Percentiles rank a stretch among this genome's conserved stretches.
These are phyloP conservation scores for Eulithis prunata DNA, from an alignment of 2,888 invertebrate species.

Conservation along the genomic window DNA sequence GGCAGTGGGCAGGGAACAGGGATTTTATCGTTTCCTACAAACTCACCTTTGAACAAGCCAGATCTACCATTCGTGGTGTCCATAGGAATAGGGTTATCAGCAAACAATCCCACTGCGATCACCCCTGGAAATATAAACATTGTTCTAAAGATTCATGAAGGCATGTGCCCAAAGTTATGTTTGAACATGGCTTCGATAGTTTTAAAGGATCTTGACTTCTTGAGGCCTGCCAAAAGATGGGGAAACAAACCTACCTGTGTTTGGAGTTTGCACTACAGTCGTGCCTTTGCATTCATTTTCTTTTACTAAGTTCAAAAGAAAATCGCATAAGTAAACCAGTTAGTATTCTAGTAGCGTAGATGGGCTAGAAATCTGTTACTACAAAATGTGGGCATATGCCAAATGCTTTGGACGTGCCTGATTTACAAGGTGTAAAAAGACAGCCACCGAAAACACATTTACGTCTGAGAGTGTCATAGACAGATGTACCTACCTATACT, in stretches of 20 bases:
- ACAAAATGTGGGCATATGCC: not conserved
- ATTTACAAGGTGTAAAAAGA: not conserved
- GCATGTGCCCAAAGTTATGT: too few species aligned
- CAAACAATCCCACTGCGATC: constrained; percentile 94
- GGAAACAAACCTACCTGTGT: too few species aligned
- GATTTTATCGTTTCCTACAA: not conserved
- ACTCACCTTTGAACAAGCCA: constrained; percentile 89
- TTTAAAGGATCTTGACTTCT: too few species aligned
- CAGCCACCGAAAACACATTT: too few species aligned
- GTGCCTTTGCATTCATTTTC: too few species aligned
- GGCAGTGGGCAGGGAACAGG: too few species aligned
- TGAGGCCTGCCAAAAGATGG: too few species aligned
- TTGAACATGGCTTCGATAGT: too few species aligned
- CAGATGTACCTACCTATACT: too few species aligned
- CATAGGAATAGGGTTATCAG: constrained; percentile 92
- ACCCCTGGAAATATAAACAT: constrained; percentile 85
- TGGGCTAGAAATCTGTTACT: not conserved
- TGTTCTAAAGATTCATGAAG: too few species aligned
- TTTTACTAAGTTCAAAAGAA: not conserved
- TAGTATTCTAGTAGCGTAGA: not conserved
- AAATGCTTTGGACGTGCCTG: not conserved
- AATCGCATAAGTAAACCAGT: not conserved
- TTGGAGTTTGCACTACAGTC: too few species aligned
- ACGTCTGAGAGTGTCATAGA: too few species aligned
- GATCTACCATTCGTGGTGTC: constrained; percentile 90